Conservation (phyloP, 2,888 invertebrate species). For the Drosophila barbarae region DNA sequence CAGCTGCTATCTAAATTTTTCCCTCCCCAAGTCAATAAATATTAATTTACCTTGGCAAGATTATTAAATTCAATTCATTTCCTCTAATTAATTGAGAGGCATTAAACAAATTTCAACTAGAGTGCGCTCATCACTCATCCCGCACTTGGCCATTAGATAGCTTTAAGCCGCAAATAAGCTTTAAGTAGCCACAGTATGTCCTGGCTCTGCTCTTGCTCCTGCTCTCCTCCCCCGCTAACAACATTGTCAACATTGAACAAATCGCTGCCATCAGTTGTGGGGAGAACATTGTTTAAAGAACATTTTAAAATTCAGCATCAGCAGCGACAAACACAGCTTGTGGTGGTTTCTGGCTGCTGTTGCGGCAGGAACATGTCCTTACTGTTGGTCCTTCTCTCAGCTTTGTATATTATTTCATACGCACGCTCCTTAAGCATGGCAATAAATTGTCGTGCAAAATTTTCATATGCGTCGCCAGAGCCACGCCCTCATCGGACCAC, state of each 20-base stretch:
- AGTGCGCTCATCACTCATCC: conserved; percentile 25
- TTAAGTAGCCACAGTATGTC: conserved; percentile 24
- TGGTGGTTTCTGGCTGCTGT: conserved; percentile 24
- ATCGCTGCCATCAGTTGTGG: conserved; percentile 68
- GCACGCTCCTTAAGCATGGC: conserved; percentile 70
- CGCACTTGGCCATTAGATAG: conserved; percentile 27
- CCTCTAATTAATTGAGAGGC: conserved; percentile 17
- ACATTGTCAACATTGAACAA: conserved; percentile 57
- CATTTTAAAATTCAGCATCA: conserved; percentile 69
- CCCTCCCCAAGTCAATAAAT: conserved; percentile 7
- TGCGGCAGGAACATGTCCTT: conserved; percentile 32
- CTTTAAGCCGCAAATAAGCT: conserved; percentile 29
- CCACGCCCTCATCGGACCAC: conserved; percentile 32
- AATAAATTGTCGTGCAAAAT: conserved; percentile 64
- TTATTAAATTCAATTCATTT: conserved; percentile 24
- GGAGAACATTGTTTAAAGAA: conserved; percentile 64
- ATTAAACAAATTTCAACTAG: conserved; percentile 20
- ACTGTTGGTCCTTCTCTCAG: conserved; percentile 29
- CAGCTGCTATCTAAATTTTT: not conserved
- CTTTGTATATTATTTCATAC: conserved; percentile 70
- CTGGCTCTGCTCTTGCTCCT: not conserved
- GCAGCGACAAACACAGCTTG: conserved; percentile 26
- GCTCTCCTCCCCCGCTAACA: conserved; percentile 13
- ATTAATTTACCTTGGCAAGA: conserved; percentile 18
- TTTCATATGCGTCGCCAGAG: conserved; percentile 62